Evolutionary conservation across 1,140 invertebrate genomes (phyloP).

Genomic region (Venustaconcha ellipsiformis): DNA sequence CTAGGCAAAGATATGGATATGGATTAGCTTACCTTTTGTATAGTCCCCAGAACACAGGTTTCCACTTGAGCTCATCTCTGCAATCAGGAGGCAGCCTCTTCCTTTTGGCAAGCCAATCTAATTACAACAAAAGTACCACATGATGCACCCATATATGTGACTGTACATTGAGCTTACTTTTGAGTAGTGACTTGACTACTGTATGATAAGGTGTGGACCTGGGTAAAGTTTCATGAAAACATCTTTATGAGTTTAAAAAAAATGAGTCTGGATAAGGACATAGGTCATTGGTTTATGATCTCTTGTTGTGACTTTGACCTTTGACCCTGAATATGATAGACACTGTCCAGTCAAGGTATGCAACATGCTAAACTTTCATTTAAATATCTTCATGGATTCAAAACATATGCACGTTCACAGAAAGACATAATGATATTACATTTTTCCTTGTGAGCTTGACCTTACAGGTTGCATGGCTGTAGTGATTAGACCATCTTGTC

Average conservation of each 20-base stretch:
- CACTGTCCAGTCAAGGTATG: too few species aligned
- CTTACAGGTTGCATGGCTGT: too few species aligned
- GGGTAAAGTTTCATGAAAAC: not conserved
- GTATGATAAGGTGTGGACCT: not conserved
- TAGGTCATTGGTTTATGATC: not conserved
- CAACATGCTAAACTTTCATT: not conserved
- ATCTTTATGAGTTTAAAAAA: too few species aligned
- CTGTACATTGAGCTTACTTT: not conserved
- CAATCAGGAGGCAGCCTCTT: conserved; percentile 75
- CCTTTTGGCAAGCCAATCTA: conserved; percentile 43
- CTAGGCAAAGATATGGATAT: too few species aligned
- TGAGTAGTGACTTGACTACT: not conserved
- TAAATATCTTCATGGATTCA: not conserved
- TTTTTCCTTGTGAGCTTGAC: too few species aligned
- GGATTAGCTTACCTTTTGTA: conserved; percentile 71
- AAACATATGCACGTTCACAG: not conserved
- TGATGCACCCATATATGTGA: not conserved
- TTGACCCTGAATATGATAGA: too few species aligned
- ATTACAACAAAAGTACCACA: not conserved
- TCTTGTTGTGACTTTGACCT: too few species aligned
- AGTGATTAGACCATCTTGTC: too few species aligned
- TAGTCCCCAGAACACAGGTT: conserved; percentile 84
- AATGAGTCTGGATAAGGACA: not conserved
- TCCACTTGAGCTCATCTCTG: conserved; percentile 88
- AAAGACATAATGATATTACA: too few species aligned